Evolutionary conservation across 2,888 invertebrate genomes (phyloP), one percentile per base, ranked within the genome.

Genomic region (Bhutanitis thaidina): DNA sequence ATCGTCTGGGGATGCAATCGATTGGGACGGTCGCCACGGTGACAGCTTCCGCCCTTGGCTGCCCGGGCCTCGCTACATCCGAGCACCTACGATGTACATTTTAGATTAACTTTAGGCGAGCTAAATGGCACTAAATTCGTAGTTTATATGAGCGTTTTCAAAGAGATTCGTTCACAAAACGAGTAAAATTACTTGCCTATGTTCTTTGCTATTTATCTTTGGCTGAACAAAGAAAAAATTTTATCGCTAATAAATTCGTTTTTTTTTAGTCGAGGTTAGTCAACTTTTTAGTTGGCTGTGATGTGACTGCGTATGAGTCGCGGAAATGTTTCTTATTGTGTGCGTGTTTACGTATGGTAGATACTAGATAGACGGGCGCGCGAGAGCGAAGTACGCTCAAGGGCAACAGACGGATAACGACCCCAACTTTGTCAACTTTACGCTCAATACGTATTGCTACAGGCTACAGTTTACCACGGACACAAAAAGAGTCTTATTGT

Each of bases 341-440:
- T 66, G 61, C 55, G 63, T 63, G 59, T 60, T 54, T 53, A 53
- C 47, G 38, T 35, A 27, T 27, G 2, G 49, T 49, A 34, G 34
- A 10, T n/a, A n/a, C n/a, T 52, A 49, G 56, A 41, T 35, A 49
- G 56, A 59, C 47, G 53, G 64, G 64, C 60, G 68, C 62, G 69
- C 61, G 74, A 69, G 81, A 77, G 80, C 82, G 80, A 79, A 76
- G 80, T 73, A 76, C 83, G 75, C 77, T 82, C 86, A 86, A 87
- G 85, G 86, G 79, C 84, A 83, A 64, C 62, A 70, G 64, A 56
- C 73, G 85, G 81, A 67, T 79, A 79, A 79, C 73, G 84, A 85
- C 82, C 85, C 76, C 72, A 67, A 68, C 61, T 65, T 70, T 64
- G 53, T 60, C 66, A 65, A 67, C 61, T 59, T 51, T 57, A 61